Base-by-base conservation (phyloP, 2,797 vertebrate species). In the Cyclura pinguis region DNA sequence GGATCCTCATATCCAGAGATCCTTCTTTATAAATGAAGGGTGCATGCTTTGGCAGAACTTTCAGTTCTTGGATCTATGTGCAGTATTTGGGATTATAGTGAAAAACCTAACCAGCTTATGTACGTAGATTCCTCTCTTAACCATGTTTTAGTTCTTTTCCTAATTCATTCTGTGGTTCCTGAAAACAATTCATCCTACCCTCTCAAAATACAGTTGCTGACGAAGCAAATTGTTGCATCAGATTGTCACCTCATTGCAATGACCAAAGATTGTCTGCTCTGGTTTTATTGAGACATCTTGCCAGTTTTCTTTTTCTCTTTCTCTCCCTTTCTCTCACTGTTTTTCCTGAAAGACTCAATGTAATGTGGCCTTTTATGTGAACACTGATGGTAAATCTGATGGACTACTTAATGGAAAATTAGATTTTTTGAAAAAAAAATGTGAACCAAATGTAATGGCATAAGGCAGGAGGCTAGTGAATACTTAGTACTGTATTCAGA, bases 191-290 rank as follows among this genome's bases (percentile, higher is more conserved):
- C 73, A 92, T 88, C 87, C 47, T n/a, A 72, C 90, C 59, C 50
- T 77, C 50, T 84, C n/a, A 57, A 91, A 88, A 86, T 47, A 85
- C 72, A 38, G 90, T 94, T 93, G 78, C 88, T 96, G 89, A 92
- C 90, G 74, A 93, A 93, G 88, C 90, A 90, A 77, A 94, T 92
- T 93, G 91, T 95, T 95, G 62, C 93, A 89, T 96, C 87, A 93
- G 92, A 95, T 90, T 87, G 27, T 96, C 95, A 94, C 92, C 95
- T 97, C 90, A 85, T 94, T 96, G 96, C 94, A 96, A 95, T 97
- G 95, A 97, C 96, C 97, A 97, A 97, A 98, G 97, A 96, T 93
- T 95, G 93, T 93, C 86, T 95, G 76, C 93, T 93, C 91, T 95
- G 92, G 82, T 95, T 95, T 95, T 95, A 93, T 90, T 89, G 90